Base-by-base conservation (phyloP, 1,140 invertebrate genomes). In the Anagrus nilaparvatae region DNA sequence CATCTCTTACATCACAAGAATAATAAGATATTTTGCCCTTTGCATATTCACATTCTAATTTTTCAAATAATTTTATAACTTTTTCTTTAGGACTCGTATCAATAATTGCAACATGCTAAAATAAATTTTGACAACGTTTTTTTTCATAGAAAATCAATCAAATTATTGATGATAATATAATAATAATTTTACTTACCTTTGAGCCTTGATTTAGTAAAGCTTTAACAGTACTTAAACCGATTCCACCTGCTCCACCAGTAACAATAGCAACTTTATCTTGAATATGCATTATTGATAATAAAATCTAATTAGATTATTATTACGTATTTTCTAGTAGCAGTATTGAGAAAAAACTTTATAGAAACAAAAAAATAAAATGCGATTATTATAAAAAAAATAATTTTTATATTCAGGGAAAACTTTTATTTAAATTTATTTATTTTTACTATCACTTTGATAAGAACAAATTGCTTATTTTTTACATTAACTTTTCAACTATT, bases 201-300 rank as follows among this genome's bases (percentile, higher is more conserved):
- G 20, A 31, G 2, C 40, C 33, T 12, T 28, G n/a, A 13, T 29
- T 36, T 13, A 23, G 18, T 23, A 35, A 29, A 19, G 12, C 25
- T 29, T 29, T 20, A 8, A 42, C 40, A 7, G 24, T 28, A 17
- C 24, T 24, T n/a, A 42, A 42, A 25, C 40, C 40, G 27, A 68
- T 52, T 4, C 65, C 63, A 20, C 56, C 54, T 8, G 60, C 59
- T 14, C 54, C 65, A 10, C 65, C 65, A 13, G 65, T 66, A 4
- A 68, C 48, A 12, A 68, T 40, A 6, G 55, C 65, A 20, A 59
- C 53, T 40, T 65, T 61, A 9, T 43, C 43, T 19, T 51, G 32
- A 19, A 52, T 38, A 28, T 46, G 27, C 48, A 48, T 51, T 9
- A 25, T 29, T 39, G 8, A n/a, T 8, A 27, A 27, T 8, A 27